These are phyloP conservation scores for Heteromyza rotundicornis DNA, from an alignment of 2,888 invertebrate species.

Conservation along the genomic window DNA sequence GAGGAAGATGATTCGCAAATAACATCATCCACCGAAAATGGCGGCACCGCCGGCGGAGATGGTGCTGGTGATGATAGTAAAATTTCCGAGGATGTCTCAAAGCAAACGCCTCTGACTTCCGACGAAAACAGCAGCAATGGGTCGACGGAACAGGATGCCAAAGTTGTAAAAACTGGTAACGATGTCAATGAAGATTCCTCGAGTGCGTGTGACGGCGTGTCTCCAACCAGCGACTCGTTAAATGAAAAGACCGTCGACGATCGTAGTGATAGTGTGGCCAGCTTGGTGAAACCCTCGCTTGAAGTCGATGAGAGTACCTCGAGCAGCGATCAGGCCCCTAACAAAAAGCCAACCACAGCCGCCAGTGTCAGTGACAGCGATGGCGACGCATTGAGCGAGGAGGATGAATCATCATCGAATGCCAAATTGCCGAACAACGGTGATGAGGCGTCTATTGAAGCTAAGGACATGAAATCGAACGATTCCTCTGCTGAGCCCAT, in stretches of 20 bases:
- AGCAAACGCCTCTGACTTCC: background rate
- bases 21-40: conserved; percentile 53
- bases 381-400: conserved; percentile 26
- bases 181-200: conserved; percentile 29
- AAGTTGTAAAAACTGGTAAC: background rate
- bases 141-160: background rate
- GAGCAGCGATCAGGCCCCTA: background rate
- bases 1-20: conserved; percentile 57
- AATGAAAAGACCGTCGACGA: conserved; percentile 31
- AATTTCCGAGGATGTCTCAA: conserved; percentile 20
- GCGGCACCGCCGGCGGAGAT: conserved; percentile 24
- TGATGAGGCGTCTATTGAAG: background rate
- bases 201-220: conserved; percentile 28
- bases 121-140: conserved; percentile 19
- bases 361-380: conserved; percentile 29
- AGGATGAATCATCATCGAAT: conserved; percentile 30
- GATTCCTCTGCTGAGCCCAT: background rate
- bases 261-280: conserved; percentile 38
- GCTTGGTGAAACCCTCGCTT: conserved; percentile 28
- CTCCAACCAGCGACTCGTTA: conserved; percentile 20
- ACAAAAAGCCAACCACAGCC: conserved; percentile 31
- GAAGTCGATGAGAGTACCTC: conserved; percentile 32
- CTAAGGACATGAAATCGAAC: background rate
- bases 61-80: conserved; percentile 22
- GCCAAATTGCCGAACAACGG: conserved; percentile 16